phyloP scores from a whole-genome alignment of 2,888 invertebrate genomes.

The Platycheirus albimanus region DNA sequence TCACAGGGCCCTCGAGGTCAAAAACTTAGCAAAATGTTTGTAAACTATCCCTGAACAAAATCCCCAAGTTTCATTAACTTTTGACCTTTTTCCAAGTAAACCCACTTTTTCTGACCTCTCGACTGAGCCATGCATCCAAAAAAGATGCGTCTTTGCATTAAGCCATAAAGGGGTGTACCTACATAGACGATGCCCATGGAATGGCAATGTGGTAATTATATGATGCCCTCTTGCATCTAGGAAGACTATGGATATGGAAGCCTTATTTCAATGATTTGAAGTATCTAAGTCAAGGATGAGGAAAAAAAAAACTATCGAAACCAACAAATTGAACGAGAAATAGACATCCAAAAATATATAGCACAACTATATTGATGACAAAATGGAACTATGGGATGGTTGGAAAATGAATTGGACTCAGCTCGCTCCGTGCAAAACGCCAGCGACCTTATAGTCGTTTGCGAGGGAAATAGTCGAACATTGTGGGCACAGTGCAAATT shows the following conservation, averaged over 20 bases:
- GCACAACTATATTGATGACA: conserved; percentile 28
- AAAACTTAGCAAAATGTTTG: no score
- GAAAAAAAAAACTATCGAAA: conserved; percentile 33
- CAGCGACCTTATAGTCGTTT: no score
- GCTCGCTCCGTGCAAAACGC: no score
- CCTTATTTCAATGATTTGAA: conserved; percentile 69
- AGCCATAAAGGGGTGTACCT: no score
- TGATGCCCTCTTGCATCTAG: conserved; percentile 59
- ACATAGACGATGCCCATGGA: conserved; percentile 14
- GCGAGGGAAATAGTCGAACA: conserved; percentile 49
- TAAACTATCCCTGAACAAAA: no score
- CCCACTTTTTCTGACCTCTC: conserved; percentile 23
- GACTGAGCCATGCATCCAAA: conserved; percentile 45
- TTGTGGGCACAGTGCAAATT: conserved; percentile 13
- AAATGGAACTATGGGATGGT: conserved; percentile 24
- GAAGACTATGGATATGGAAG: conserved; percentile 21
- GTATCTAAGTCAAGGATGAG: conserved; percentile 55
- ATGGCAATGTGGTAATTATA: conserved; percentile 68
- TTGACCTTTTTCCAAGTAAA: no score
- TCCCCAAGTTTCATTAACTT: no score
- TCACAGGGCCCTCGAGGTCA: no score
- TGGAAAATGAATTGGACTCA: conserved; percentile 30
- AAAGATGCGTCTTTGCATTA: conserved; percentile 57
- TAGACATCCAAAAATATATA: conserved; percentile 12
- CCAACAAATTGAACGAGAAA: conserved; percentile 32